A percentile compares a stretch with the other conserved stretches of the same genome.
Evolutionary conservation across 2,113 vertebrate genomes (phyloP).

Genomic region (Donacobius atricapilla): DNA sequence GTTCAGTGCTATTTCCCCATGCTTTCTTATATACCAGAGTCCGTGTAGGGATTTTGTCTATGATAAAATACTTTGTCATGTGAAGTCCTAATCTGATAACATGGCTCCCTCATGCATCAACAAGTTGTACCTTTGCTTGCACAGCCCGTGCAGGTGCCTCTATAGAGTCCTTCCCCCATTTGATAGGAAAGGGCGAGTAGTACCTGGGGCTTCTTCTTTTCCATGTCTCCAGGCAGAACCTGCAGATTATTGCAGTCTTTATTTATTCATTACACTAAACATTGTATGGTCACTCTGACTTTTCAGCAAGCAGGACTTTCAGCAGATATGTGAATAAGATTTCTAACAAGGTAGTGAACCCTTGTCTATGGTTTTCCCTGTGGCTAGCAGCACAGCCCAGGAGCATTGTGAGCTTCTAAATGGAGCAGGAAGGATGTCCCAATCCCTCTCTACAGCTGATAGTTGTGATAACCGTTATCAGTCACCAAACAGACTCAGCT

Average conservation of each 20-base stretch:
- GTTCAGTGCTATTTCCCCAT: neutral
- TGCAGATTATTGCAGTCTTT: neutral
- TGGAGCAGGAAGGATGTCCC: neutral
- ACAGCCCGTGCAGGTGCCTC: neutral
- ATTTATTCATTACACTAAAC: neutral
- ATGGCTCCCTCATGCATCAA: neutral
- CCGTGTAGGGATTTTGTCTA: neutral
- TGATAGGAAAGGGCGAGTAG: neutral
- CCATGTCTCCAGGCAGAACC: neutral
- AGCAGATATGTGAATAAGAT: neutral
- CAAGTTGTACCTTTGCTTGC: neutral
- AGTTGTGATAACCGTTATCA: neutral
- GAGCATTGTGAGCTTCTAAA: neutral
- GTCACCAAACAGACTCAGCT: neutral
- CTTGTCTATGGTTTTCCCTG: neutral
- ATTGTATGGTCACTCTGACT: neutral
- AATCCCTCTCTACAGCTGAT: neutral
- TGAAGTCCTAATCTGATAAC: neutral
- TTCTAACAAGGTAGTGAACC: neutral
- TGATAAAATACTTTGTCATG: neutral
- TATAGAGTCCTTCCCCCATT: neutral
- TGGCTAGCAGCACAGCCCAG: neutral
- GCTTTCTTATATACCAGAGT: neutral
- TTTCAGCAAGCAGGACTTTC: neutral
- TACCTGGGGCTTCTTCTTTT: neutral